Conservation (phyloP, 2,113 vertebrate genomes). For the Herpetotheres cachinnans region DNA sequence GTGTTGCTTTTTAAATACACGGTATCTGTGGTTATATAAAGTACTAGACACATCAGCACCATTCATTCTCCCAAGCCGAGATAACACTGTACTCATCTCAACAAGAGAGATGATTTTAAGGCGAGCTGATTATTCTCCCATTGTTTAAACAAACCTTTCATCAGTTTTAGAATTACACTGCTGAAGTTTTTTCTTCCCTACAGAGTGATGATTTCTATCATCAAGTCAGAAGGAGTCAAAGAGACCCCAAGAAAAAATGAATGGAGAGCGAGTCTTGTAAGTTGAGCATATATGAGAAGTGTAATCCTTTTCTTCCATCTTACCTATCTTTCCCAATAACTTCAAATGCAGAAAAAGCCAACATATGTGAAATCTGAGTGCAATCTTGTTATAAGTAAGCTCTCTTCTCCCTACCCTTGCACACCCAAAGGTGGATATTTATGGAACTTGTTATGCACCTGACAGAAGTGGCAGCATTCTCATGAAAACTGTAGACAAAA, state of each 20-base stretch:
- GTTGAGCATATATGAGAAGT: background rate
- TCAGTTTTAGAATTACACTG: background rate
- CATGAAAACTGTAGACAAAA: background rate
- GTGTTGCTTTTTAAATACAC: conserved; percentile 24
- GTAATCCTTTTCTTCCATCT: background rate
- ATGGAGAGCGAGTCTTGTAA: background rate
- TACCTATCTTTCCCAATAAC: background rate
- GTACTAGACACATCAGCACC: background rate
- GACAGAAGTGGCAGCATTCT: background rate
- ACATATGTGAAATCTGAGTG: background rate
- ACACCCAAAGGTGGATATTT: background rate
- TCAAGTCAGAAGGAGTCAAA: background rate
- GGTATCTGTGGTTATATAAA: background rate
- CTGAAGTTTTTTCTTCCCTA: background rate
- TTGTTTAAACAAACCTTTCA: conserved; percentile 29
- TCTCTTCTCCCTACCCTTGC: background rate
- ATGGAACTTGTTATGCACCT: background rate
- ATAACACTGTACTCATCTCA: background rate
- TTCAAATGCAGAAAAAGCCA: background rate
- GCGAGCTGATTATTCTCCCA: conserved; percentile 28
- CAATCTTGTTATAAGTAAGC: background rate
- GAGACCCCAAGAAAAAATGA: background rate
- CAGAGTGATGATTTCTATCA: background rate
- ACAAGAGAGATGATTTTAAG: conserved; percentile 22
- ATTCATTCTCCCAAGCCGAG: background rate